Conservation (phyloP, 2,797 vertebrate genomes). For the Tauraco hartlaubi region DNA sequence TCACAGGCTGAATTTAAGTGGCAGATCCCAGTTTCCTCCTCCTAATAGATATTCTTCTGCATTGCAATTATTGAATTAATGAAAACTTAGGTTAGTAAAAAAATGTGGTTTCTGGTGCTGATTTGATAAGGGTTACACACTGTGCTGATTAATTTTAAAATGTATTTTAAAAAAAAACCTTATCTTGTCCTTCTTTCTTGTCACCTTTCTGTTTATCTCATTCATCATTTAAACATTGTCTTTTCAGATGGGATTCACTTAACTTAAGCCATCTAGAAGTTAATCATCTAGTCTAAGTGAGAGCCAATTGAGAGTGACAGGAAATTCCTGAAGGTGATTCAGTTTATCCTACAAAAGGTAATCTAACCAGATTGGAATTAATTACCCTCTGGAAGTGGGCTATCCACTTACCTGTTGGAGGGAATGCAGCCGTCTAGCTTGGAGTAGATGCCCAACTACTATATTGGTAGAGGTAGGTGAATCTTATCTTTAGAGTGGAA, state of each 20-base stretch:
- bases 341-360: background rate
- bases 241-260: background rate
- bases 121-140: background rate
- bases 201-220: background rate
- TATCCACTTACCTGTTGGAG: background rate
- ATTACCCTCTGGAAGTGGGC: background rate
- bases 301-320: background rate
- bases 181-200: background rate
- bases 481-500: background rate
- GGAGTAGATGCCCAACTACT: background rate
- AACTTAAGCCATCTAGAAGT: background rate
- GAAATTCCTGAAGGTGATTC: background rate
- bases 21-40: background rate
- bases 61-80: background rate
- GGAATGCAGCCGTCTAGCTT: background rate
- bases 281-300: background rate
- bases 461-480: background rate
- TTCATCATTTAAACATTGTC: background rate
- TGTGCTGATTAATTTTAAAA: background rate
- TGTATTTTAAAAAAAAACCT: fast-evolving
- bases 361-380: background rate
- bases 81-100: background rate
- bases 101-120: background rate
- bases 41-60: background rate
- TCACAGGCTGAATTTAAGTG: background rate